These are phyloP conservation scores for Cyanoderma ruficeps DNA, from an alignment of 2,113 vertebrate genomes.

Conservation along the genomic window DNA sequence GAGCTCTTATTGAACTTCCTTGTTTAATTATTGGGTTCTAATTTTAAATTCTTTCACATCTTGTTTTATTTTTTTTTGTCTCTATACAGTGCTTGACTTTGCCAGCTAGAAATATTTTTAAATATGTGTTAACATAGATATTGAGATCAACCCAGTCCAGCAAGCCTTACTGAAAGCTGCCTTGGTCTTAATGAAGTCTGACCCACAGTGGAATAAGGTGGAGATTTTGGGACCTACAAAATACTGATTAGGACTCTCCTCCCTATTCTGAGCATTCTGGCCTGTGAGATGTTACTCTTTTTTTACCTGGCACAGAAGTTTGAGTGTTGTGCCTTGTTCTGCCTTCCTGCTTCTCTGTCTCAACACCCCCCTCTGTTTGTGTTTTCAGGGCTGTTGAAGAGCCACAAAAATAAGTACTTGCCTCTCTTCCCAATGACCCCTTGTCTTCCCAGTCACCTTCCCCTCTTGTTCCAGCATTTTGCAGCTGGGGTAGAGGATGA, in stretches of 20 bases:
- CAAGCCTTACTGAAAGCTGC: neutral
- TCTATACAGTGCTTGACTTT: neutral
- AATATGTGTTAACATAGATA: neutral
- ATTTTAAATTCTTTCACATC: neutral
- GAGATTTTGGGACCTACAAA: neutral
- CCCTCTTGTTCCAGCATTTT: neutral
- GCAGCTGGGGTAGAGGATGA: neutral
- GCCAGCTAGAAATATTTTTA: neutral
- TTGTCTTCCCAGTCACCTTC: neutral
- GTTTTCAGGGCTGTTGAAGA: neutral
- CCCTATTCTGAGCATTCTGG: neutral
- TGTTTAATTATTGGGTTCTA: neutral
- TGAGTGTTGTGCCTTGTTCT: neutral
- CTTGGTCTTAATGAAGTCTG: neutral
- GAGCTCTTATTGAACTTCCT: neutral
- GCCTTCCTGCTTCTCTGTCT: neutral
- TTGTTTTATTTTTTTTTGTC: neutral
- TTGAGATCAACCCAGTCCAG: neutral
- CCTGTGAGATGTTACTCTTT: neutral
- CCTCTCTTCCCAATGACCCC: neutral
- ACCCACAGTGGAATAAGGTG: neutral
- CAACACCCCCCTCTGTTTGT: neutral
- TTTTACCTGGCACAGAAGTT: neutral
- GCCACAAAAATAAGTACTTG: neutral
- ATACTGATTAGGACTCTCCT: neutral